A percentile compares a stretch with the other conserved stretches of the same genome.
phyloP scores from a whole-genome alignment of 2,888 invertebrate genomes.

The Lasioglossum morio region DNA sequence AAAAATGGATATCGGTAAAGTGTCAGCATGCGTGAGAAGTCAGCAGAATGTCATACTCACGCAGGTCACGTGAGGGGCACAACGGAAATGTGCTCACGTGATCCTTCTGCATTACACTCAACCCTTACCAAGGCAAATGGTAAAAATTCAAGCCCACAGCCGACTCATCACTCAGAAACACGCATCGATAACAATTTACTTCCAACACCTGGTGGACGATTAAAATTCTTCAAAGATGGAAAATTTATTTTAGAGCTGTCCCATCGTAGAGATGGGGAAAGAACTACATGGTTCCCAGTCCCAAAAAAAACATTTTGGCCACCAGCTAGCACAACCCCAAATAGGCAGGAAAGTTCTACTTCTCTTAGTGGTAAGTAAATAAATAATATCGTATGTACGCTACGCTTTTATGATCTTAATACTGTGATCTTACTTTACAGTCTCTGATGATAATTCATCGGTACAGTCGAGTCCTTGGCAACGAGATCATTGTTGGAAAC shows the following conservation, averaged over 20 bases:
- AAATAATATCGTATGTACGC: neutral
- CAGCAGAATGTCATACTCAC: constrained; percentile 84
- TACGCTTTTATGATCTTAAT: constrained; percentile 23
- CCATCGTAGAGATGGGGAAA: constrained; percentile 91
- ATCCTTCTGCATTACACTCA: constrained; percentile 82
- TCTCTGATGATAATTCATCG: constrained; percentile 96
- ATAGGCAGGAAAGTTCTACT: constrained; percentile 90
- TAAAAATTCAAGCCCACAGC: constrained; percentile 81
- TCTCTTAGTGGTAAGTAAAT: constrained; percentile 90
- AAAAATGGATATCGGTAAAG: constrained; percentile 80
- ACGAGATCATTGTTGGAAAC: constrained; percentile 96
- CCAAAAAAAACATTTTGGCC: constrained; percentile 95
- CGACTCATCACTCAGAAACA: constrained; percentile 80
- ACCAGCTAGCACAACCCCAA: constrained; percentile 90
- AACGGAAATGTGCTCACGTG: constrained; percentile 84
- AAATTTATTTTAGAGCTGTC: constrained; percentile 95
- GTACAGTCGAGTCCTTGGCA: constrained; percentile 96
- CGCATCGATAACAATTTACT: constrained; percentile 77
- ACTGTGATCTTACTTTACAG: constrained; percentile 83
- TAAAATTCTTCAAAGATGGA: constrained; percentile 95
- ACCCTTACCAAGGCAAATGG: constrained; percentile 83
- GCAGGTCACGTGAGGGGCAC: constrained; percentile 84
- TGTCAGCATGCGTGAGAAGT: constrained; percentile 84
- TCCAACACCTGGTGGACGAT: constrained; percentile 89
- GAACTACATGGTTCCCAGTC: constrained; percentile 95